Percentiles rank a stretch among this genome's conserved stretches.
Conservation (phyloP, 2,113 vertebrate species). For the Motacilla alba region DNA sequence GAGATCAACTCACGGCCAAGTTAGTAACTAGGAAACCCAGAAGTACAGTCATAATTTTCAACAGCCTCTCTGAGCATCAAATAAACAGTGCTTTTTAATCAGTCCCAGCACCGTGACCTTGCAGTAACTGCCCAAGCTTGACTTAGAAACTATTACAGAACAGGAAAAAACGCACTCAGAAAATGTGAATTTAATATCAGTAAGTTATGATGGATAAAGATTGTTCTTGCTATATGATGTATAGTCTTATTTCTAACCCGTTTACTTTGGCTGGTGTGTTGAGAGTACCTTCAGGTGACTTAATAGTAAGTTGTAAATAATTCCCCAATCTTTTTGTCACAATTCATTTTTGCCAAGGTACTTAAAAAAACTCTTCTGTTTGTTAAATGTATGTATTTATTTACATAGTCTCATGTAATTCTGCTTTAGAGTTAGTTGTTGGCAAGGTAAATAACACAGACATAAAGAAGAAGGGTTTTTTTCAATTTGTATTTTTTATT, state of each 20-base stretch:
- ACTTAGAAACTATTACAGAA: background rate
- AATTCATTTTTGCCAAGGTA: background rate
- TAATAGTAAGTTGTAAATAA: background rate
- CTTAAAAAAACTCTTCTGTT: background rate
- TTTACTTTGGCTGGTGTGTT: background rate
- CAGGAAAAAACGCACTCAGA: background rate
- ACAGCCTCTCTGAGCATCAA: background rate
- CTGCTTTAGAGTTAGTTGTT: background rate
- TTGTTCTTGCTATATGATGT: background rate
- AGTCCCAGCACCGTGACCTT: background rate
- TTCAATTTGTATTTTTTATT: background rate
- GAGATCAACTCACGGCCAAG: background rate
- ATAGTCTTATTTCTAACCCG: background rate
- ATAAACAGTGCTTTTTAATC: background rate
- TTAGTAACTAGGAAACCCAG: background rate
- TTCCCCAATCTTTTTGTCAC: background rate
- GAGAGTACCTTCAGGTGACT: background rate
- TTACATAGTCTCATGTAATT: background rate
- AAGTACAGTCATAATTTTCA: background rate
- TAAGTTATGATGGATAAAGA: background rate
- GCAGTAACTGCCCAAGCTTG: background rate
- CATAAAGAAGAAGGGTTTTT: background rate
- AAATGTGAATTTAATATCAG: background rate
- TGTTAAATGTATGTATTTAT: background rate
- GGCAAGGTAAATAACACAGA: background rate